A percentile compares a stretch with the other conserved stretches of the same genome.
These are phyloP conservation scores for Drosophila peninsularis DNA, from an alignment of 2,888 invertebrate genomes.

Conservation along the genomic window DNA sequence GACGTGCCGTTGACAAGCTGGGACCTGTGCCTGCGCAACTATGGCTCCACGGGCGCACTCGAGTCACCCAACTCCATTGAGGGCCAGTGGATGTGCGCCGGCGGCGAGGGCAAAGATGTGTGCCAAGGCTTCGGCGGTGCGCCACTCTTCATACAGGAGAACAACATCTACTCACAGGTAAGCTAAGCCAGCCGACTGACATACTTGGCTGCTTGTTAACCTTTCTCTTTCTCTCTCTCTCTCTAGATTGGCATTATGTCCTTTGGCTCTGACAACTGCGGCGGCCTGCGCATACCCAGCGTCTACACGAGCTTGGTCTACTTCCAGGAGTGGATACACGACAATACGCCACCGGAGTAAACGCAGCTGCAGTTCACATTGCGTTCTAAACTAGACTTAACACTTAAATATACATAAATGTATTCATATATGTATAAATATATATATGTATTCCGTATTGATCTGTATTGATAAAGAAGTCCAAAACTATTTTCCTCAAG, in stretches of 20 bases:
- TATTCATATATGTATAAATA: constrained; percentile 6
- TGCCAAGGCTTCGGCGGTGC: constrained; percentile 93
- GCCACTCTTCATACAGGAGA: constrained; percentile 88
- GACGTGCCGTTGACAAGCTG: constrained; percentile 89
- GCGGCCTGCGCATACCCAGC: constrained; percentile 90
- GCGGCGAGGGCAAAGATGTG: constrained; percentile 91
- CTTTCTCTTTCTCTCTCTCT: background rate
- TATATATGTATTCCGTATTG: background rate
- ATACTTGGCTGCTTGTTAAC: no score
- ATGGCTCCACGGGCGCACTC: constrained; percentile 88
- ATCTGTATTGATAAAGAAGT: constrained; percentile 1
- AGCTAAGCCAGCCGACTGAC: background rate
- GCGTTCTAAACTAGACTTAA: constrained; percentile 32
- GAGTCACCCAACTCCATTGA: constrained; percentile 85
- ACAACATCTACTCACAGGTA: constrained; percentile 88
- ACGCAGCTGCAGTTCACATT: background rate
- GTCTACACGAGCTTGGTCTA: constrained; percentile 91
- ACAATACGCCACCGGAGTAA: constrained; percentile 87
- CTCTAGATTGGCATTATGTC: constrained; percentile 91
- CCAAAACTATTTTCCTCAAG: constrained; percentile 16
- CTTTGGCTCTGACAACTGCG: constrained; percentile 92
- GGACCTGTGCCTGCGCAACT: constrained; percentile 89
- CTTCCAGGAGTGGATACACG: constrained; percentile 91
- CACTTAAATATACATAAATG: constrained; percentile 12
- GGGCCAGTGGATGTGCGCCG: constrained; percentile 89